Evolutionary conservation across 2,888 invertebrate genomes (phyloP), one percentile per base, ranked within the genome.

Genomic region (Nesidiocoris tenuis): DNA sequence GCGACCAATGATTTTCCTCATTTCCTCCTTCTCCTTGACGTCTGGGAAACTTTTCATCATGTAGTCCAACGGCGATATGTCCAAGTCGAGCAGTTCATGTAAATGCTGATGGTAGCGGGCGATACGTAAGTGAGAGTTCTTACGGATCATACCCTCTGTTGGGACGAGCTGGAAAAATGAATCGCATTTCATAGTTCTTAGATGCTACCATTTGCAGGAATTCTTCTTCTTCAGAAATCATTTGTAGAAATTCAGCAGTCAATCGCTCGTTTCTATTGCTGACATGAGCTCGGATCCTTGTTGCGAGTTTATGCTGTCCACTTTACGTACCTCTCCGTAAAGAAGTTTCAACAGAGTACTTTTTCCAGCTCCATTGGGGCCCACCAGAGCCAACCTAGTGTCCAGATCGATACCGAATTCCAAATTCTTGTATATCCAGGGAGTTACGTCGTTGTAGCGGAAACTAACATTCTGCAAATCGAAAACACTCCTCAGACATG

Each of bases 391-490:
- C 61, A 99, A 87, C 82, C 92, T 82, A 0, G 98, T 98, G 83
- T 99, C 99, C 79, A 99, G 87, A 86, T 99, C 99, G 81, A 99
- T 96, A 82, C 99, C 99, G 84, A 99, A 99, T 85, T 99, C 99
- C 76, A 99, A 85, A 84, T 98, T 93, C 84, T 93, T 96, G 85
- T 99, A 99, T 82, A 99, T 99, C 88, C 88, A 92, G 0, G 97
- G 96, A 68, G 91, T 88, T 18, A 86, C 87, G 18, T 96, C 96
- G 78, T 87, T 90, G 84, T 99, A 99, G 55, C 93, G 90, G 86
- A 98, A 99, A 81, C 94, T 94, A 56, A 99, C 98, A 82, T 98
- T 96, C 87, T 91, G 86, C 19, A 83, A 81, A 79, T 61, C 21
- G 78, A 63, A 75, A 78, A n/a, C n/a, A n/a, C n/a, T n/a, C n/a